Percentiles rank a stretch among this genome's conserved stretches.
Conservation (phyloP, 2,113 vertebrate genomes). For the Pelodiscus sinensis region DNA sequence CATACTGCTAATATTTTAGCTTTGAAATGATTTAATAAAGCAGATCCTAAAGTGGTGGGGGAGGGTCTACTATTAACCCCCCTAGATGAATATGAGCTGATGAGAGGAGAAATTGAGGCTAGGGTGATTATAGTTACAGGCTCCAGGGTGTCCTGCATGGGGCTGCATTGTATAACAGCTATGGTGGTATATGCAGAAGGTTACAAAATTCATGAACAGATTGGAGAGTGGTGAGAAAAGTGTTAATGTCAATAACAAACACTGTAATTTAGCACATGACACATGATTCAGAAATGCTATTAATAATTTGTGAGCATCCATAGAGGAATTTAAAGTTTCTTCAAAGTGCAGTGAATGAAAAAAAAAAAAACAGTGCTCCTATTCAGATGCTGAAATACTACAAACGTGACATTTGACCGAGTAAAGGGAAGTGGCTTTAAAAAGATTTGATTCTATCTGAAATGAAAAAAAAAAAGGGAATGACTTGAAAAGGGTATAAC, state of each 20-base stretch:
- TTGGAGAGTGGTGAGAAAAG: neutral
- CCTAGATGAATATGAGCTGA: neutral
- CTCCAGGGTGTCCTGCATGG: neutral
- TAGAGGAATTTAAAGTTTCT: neutral
- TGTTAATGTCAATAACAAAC: neutral
- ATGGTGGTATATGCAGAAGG: neutral
- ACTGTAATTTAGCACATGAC: fast-evolving
- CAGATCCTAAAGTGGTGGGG: neutral
- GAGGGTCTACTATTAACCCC: neutral
- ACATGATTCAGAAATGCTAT: neutral
- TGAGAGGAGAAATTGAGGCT: neutral
- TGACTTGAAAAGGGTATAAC: neutral
- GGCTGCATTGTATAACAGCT: fast-evolving
- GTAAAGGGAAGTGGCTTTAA: neutral
- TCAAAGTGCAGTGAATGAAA: neutral
- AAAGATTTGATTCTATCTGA: neutral
- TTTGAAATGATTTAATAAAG: neutral
- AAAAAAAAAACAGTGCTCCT: fast-evolving
- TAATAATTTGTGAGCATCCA: neutral
- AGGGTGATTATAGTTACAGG: neutral
- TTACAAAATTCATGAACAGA: neutral
- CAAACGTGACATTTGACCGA: neutral
- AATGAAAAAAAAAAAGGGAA: neutral
- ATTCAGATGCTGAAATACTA: neutral
- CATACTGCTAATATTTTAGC: neutral